phyloP scores from a whole-genome alignment of 2,113 vertebrate species.

The Corythornis madagascariensis region DNA sequence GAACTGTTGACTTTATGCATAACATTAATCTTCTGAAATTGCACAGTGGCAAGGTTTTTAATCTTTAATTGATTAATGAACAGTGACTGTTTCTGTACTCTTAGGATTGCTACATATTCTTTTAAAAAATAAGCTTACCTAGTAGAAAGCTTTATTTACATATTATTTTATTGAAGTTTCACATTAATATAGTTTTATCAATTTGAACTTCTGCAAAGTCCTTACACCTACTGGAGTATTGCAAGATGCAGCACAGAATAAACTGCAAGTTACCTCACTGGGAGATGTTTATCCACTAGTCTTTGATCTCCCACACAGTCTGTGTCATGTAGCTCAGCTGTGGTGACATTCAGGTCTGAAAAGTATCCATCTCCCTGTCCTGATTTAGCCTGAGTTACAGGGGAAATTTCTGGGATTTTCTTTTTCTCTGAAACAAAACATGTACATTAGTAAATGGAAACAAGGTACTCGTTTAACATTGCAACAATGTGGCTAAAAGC shows the following conservation, averaged over 20 bases:
- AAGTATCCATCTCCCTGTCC: background rate
- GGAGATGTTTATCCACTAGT: background rate
- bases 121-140: background rate
- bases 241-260: background rate
- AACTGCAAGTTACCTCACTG: slow-evolving; percentile 16
- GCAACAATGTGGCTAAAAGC: background rate
- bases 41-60: background rate
- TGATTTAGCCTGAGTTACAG: background rate
- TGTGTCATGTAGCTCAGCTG: background rate
- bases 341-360: background rate
- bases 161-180: background rate
- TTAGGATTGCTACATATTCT: background rate
- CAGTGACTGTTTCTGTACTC: background rate
- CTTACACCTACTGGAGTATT: background rate
- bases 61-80: background rate
- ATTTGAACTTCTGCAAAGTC: background rate
- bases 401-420: background rate
- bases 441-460: background rate
- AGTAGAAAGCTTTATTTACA: background rate
- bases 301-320: background rate
- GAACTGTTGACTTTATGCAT: background rate
- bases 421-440: slow-evolving; percentile 57
- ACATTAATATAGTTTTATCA: background rate
- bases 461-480: background rate
- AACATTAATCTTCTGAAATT: background rate